These are phyloP conservation scores for Hypomesus transpacificus DNA, from an alignment of 2,113 vertebrate species.

Conservation along the genomic window DNA sequence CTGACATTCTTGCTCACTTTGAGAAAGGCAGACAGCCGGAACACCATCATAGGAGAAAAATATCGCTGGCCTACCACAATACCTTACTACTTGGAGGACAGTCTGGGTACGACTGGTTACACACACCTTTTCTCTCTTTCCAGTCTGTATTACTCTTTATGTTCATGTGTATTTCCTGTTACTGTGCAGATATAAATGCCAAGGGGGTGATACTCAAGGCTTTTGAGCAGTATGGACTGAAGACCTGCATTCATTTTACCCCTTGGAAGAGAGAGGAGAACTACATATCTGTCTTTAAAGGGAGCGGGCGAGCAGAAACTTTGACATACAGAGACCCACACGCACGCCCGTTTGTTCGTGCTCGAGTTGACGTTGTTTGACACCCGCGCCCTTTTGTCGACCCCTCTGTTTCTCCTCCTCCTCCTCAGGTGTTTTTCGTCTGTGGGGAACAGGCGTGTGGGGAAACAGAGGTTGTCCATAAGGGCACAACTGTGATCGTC, in stretches of 20 bases:
- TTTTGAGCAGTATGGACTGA: slow-evolving; percentile 86
- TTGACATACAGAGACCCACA: neutral
- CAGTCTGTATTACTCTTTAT: neutral
- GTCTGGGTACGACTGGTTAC: slow-evolving; percentile 69
- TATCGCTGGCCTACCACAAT: slow-evolving; percentile 81
- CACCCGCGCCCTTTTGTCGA: neutral
- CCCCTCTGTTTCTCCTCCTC: slow-evolving; percentile 3
- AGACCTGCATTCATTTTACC: slow-evolving; percentile 90
- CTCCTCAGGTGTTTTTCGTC: slow-evolving; percentile 79
- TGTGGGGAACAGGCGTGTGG: slow-evolving; percentile 71
- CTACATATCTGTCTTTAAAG: slow-evolving; percentile 87
- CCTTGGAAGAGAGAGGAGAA: slow-evolving; percentile 84
- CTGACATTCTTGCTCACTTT: slow-evolving; percentile 15
- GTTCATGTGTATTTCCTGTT: neutral
- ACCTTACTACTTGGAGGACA: slow-evolving; percentile 83
- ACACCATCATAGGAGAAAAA: slow-evolving; percentile 75
- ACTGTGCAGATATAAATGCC: slow-evolving; percentile 81
- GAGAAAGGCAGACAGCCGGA: slow-evolving; percentile 57
- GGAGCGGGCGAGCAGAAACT: slow-evolving; percentile 75
- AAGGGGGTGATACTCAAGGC: slow-evolving; percentile 86
- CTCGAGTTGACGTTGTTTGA: too few species aligned
- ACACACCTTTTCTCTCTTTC: neutral
- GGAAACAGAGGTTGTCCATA: slow-evolving; percentile 80
- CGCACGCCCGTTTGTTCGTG: neutral
- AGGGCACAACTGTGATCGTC: slow-evolving; percentile 75